These are phyloP conservation scores for Sericinus montela DNA, from an alignment of 2,888 invertebrate species.

Conservation along the genomic window DNA sequence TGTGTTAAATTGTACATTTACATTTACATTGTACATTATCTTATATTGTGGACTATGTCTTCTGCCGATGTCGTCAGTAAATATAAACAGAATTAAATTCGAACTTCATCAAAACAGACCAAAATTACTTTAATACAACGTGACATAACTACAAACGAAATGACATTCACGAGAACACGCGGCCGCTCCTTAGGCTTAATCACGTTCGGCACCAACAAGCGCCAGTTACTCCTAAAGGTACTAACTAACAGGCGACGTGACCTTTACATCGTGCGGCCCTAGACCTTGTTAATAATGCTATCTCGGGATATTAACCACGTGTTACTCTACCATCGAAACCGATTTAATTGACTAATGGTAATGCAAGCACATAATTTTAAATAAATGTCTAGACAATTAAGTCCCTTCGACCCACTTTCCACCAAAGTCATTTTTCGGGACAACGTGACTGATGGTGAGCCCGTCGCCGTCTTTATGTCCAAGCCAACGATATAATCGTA, in stretches of 20 bases:
- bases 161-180: slow-evolving; percentile 39
- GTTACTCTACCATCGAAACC: slow-evolving; percentile 7
- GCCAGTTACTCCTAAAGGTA: slow-evolving; percentile 9
- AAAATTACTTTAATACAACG: slow-evolving; percentile 35
- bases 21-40: too few relatives aligned
- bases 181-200: slow-evolving; percentile 18
- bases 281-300: slow-evolving; percentile 18
- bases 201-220: slow-evolving; percentile 12
- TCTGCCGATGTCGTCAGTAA: too few relatives aligned
- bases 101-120: slow-evolving; percentile 21
- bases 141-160: slow-evolving; percentile 25
- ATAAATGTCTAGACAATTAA: too few relatives aligned
- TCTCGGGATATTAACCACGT: slow-evolving; percentile 13
- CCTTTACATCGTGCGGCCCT: slow-evolving; percentile 19
- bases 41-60: too few relatives aligned
- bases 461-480: too few relatives aligned
- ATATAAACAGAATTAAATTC: too few relatives aligned
- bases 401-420: too few relatives aligned
- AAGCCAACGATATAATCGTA: too few relatives aligned
- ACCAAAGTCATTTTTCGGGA: too few relatives aligned
- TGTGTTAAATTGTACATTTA: too few relatives aligned
- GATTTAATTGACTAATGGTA: slow-evolving; percentile 16
- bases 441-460: too few relatives aligned
- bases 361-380: slow-evolving; percentile 13
- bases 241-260: slow-evolving; percentile 11